Conservation (phyloP, 2,113 vertebrate genomes). For the Orcinus orca region DNA sequence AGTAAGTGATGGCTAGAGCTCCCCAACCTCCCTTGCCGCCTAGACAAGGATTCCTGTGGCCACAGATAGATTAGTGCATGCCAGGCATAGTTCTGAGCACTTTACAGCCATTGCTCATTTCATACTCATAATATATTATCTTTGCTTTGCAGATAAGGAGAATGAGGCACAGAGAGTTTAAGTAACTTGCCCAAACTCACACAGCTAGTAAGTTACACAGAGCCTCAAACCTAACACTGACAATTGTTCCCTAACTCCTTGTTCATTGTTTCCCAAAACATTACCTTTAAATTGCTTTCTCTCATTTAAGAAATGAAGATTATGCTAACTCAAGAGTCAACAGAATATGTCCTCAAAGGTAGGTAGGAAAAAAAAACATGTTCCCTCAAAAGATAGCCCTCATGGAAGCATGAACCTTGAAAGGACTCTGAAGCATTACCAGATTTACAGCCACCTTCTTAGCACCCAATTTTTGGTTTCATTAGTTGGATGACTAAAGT, state of each 20-base stretch:
- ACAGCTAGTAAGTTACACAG: not conserved
- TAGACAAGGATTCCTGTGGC: not conserved
- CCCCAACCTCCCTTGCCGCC: no score
- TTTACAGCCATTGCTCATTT: not conserved
- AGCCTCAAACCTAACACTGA: not conserved
- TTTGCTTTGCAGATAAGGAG: not conserved
- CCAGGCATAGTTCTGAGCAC: not conserved
- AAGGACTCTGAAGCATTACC: not conserved
- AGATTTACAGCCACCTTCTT: not conserved
- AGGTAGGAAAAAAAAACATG: not conserved
- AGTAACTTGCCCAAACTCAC: not conserved
- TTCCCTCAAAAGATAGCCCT: not conserved
- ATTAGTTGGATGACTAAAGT: not conserved
- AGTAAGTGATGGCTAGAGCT: not conserved
- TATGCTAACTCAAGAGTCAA: not conserved
- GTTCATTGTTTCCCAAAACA: not conserved
- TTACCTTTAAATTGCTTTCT: not conserved
- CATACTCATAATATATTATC: not conserved
- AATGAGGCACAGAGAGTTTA: not conserved
- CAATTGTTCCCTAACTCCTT: not conserved
- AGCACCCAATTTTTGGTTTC: not conserved
- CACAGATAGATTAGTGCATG: fast-evolving
- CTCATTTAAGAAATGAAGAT: not conserved
- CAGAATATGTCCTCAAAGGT: not conserved
- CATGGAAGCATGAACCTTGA: fast-evolving